These are phyloP conservation scores for Myotis planiceps DNA, from an alignment of 2,797 vertebrate species.

Conservation along the genomic window DNA sequence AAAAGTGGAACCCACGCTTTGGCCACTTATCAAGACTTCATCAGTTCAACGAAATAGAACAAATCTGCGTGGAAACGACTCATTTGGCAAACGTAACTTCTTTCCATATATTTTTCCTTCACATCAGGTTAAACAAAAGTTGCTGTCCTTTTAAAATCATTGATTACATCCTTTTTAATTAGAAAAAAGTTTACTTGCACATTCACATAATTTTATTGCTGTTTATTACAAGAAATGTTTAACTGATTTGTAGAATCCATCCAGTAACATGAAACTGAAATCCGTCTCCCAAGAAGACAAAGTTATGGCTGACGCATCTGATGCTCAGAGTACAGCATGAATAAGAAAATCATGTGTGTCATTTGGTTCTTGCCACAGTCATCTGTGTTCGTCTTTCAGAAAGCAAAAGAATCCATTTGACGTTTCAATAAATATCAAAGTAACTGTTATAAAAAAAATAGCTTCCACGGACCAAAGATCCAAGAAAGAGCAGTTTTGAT, in stretches of 20 bases:
- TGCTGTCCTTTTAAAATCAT: conserved; percentile 60
- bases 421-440: conserved; percentile 85
- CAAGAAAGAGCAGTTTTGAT: conserved; percentile 69
- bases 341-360: conserved; percentile 23
- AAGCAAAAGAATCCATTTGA: conserved; percentile 73
- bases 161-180: conserved; percentile 79
- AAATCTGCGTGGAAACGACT: conserved; percentile 69
- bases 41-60: conserved; percentile 65
- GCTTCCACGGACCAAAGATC: conserved; percentile 36
- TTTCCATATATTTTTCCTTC: conserved; percentile 62
- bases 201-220: conserved; percentile 87
- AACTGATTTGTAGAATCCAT: conserved; percentile 73
- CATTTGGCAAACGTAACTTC: conserved; percentile 46
- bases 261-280: conserved; percentile 65
- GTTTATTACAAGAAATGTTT: conserved; percentile 75
- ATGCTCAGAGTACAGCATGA: conserved; percentile 49
- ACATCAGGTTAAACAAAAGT: conserved; percentile 59
- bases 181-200: conserved; percentile 74
- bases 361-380: conserved; percentile 60
- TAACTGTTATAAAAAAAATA: conserved; percentile 55
- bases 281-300: conserved; percentile 71
- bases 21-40: conserved; percentile 74
- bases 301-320: conserved; percentile 37
- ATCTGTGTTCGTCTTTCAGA: conserved; percentile 60
- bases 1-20: conserved; percentile 46